These are phyloP conservation scores for Aporophyla lueneburgensis DNA, from an alignment of 2,888 invertebrate species.

Conservation along the genomic window DNA sequence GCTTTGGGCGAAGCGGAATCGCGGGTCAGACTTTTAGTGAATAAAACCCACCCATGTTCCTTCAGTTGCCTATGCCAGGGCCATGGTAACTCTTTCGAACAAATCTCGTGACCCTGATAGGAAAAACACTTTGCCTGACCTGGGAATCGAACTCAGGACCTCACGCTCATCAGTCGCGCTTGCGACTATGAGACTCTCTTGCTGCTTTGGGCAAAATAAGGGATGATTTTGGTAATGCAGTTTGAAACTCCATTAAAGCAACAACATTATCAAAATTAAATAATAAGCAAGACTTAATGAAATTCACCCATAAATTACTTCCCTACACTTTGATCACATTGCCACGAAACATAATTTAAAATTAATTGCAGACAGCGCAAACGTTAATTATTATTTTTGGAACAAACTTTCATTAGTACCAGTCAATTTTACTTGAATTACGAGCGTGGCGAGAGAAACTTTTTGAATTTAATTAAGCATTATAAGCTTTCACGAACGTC, in stretches of 20 bases:
- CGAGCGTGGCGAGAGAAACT: slow-evolving; percentile 23
- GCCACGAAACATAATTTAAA: slow-evolving; percentile 47
- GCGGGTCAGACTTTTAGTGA: too few species aligned
- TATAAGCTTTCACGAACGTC: slow-evolving; percentile 1
- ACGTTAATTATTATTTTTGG: slow-evolving; percentile 53
- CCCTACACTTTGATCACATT: slow-evolving; percentile 42
- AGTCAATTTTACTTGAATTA: slow-evolving; percentile 65
- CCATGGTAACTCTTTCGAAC: too few species aligned
- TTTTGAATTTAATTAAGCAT: slow-evolving; percentile 43
- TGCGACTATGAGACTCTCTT: too few species aligned
- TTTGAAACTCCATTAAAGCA: background rate
- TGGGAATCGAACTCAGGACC: too few species aligned
- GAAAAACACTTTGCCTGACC: too few species aligned
- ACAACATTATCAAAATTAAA: slow-evolving; percentile 2
- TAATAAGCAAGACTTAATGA: background rate
- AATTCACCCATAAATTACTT: slow-evolving; percentile 20
- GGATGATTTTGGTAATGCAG: background rate
- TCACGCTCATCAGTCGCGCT: too few species aligned
- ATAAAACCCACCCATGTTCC: too few species aligned
- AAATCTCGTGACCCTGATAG: too few species aligned
- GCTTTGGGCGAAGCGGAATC: too few species aligned
- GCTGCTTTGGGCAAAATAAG: too few species aligned
- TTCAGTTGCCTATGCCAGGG: too few species aligned
- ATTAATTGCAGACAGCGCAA: slow-evolving; percentile 44
- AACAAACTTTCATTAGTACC: slow-evolving; percentile 50